phyloP scores from a whole-genome alignment of 2,888 invertebrate species.

The Suillia variegata region DNA sequence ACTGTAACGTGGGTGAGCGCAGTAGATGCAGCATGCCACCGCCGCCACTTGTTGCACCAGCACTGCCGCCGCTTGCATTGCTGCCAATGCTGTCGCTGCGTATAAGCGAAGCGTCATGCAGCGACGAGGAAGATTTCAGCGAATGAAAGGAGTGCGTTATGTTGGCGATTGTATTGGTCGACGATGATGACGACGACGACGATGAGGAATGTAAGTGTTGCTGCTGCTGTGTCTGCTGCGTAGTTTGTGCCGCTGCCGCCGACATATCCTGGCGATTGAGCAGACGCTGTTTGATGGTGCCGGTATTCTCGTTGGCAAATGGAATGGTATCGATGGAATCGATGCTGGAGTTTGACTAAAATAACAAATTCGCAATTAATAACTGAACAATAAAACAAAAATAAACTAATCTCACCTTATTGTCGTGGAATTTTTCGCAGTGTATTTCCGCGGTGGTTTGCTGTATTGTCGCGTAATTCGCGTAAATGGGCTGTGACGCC shows the following conservation, averaged over 20 bases:
- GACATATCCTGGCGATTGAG: constrained; percentile 63
- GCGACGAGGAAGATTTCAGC: constrained; percentile 59
- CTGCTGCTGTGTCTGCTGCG: constrained; percentile 59
- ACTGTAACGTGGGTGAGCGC: constrained; percentile 56
- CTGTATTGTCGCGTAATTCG: constrained; percentile 61
- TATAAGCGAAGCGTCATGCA: constrained; percentile 63
- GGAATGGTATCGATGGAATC: constrained; percentile 92
- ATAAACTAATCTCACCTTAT: constrained; percentile 43
- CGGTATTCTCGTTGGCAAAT: constrained; percentile 98
- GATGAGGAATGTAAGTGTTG: constrained; percentile 58
- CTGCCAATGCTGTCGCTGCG: constrained; percentile 64
- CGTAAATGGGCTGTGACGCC: constrained; percentile 58
- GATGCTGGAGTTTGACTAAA: constrained; percentile 90
- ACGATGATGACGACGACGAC: constrained; percentile 61
- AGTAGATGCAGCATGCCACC: constrained; percentile 44
- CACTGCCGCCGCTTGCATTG: constrained; percentile 60
- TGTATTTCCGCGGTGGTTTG: constrained; percentile 70
- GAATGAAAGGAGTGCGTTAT: constrained; percentile 61
- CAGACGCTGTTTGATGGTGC: constrained; percentile 90
- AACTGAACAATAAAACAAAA: constrained; percentile 9
- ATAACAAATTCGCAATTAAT: constrained; percentile 32
- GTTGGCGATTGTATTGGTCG: constrained; percentile 60
- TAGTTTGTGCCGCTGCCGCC: constrained; percentile 15
- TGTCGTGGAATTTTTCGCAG: constrained; percentile 62
- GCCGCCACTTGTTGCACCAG: constrained; percentile 23